phyloP scores from a whole-genome alignment of 2,113 vertebrate genomes.

The Chrysochloris asiatica region DNA sequence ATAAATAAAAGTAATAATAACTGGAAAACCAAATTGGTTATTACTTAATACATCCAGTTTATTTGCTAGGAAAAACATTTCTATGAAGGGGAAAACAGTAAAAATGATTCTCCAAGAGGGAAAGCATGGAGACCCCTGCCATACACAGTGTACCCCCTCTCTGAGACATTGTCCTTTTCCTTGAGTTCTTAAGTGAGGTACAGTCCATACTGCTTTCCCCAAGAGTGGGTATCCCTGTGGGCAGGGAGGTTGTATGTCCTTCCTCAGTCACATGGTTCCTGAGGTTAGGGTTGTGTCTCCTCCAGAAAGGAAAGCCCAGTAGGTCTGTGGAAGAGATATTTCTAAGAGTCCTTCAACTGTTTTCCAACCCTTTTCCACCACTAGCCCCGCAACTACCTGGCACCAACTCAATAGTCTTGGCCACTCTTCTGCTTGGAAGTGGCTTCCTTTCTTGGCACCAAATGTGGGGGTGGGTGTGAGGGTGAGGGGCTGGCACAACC shows the following conservation, averaged over 20 bases:
- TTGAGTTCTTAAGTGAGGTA: not conserved
- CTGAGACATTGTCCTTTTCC: not conserved
- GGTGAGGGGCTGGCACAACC: not conserved
- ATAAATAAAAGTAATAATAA: not conserved
- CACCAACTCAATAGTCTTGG: not conserved
- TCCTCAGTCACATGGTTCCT: not conserved
- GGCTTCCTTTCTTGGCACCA: not conserved
- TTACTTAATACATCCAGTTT: no score
- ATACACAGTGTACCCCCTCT: not conserved
- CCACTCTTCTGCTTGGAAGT: not conserved
- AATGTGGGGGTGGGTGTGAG: not conserved
- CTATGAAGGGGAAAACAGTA: not conserved
- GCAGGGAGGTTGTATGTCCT: not conserved
- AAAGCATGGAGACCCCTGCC: not conserved
- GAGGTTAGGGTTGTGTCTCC: not conserved
- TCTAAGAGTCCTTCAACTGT: no score
- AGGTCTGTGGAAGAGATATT: no score
- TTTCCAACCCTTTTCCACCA: fast-evolving
- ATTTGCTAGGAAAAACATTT: not conserved
- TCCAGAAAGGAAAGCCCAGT: not conserved
- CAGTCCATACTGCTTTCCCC: not conserved
- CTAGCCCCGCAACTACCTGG: not conserved
- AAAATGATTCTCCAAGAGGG: not conserved
- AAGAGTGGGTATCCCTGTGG: not conserved
- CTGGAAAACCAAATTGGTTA: not conserved